Evolutionary conservation across 2,888 invertebrate genomes (phyloP).

Genomic region (Drosophila atripex): DNA sequence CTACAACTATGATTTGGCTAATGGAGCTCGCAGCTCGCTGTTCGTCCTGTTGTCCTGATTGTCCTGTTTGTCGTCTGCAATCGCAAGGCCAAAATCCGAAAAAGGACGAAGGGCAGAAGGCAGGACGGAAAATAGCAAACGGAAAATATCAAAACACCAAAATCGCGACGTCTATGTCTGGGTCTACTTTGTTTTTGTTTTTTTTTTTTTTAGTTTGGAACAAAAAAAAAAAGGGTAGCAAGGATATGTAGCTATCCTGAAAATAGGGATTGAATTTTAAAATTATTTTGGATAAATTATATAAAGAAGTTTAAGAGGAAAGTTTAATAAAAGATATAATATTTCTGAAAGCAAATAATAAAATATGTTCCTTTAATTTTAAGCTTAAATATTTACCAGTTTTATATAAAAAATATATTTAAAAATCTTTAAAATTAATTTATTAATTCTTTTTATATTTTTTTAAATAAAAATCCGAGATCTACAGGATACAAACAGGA

Average conservation of each 20-base stretch:
- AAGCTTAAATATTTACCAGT: no score
- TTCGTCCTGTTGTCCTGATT: slow-evolving; percentile 2
- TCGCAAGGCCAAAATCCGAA: slow-evolving; percentile 24
- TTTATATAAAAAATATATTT: no score
- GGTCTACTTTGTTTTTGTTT: slow-evolving; percentile 1
- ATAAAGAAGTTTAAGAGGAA: no score
- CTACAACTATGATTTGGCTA: slow-evolving; percentile 43
- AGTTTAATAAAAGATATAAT: no score
- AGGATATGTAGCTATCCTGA: not conserved
- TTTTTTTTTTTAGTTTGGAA: not conserved
- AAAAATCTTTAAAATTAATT: no score
- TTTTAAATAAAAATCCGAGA: not conserved
- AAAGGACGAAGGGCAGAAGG: slow-evolving; percentile 36
- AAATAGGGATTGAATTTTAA: no score
- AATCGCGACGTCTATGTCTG: slow-evolving; percentile 46
- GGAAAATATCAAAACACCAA: slow-evolving; percentile 19
- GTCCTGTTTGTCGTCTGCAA: slow-evolving; percentile 20
- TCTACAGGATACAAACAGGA: slow-evolving; percentile 13
- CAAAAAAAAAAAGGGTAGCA: slow-evolving; percentile 11
- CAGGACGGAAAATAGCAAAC: slow-evolving; percentile 19
- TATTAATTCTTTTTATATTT: no score
- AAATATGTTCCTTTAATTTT: no score
- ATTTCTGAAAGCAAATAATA: no score
- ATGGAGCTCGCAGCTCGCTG: slow-evolving; percentile 29
- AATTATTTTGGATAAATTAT: no score